Percentiles rank a stretch among this genome's conserved stretches.
Conservation (phyloP, 2,797 vertebrate species). For the Fistularia commersonii region DNA sequence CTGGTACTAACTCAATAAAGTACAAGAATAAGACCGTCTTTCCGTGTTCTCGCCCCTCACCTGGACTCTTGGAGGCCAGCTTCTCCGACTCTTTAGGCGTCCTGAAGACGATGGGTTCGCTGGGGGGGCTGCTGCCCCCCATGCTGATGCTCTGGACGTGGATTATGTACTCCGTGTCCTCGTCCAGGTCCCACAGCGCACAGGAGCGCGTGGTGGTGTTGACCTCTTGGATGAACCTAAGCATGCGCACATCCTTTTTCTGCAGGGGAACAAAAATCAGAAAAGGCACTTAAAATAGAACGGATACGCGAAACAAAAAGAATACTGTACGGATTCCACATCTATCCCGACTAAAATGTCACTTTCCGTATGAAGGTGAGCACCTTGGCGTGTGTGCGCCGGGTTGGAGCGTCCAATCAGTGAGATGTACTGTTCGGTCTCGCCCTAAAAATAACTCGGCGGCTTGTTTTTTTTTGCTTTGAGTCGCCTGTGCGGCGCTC, state of each 20-base stretch:
- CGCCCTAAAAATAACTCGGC: too few species aligned
- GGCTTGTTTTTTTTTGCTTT: too few species aligned
- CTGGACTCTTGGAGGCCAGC: constrained; percentile 90
- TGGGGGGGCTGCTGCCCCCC: constrained; percentile 90
- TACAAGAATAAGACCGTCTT: not conserved
- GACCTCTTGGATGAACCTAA: constrained; percentile 96
- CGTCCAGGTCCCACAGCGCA: constrained; percentile 92
- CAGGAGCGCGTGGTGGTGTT: constrained; percentile 97
- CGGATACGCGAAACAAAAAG: too few species aligned
- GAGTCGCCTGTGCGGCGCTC: too few species aligned
- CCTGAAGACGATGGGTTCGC: constrained; percentile 90
- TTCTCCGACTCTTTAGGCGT: constrained; percentile 92
- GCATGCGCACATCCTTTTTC: constrained; percentile 95
- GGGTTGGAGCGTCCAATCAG: too few species aligned
- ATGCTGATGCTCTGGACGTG: constrained; percentile 94
- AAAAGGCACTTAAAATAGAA: not conserved
- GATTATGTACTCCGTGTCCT: constrained; percentile 94
- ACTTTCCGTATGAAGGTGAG: too few species aligned
- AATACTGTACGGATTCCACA: too few species aligned
- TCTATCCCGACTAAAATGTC: too few species aligned
- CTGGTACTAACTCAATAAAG: too few species aligned
- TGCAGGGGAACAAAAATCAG: constrained; percentile 40
- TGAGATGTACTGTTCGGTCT: too few species aligned
- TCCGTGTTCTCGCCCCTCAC: constrained; percentile 57
- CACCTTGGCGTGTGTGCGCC: too few species aligned